These are phyloP conservation scores for Muricea muricata DNA, from an alignment of 92 coral and sea anemone species.

Conservation along the genomic window DNA sequence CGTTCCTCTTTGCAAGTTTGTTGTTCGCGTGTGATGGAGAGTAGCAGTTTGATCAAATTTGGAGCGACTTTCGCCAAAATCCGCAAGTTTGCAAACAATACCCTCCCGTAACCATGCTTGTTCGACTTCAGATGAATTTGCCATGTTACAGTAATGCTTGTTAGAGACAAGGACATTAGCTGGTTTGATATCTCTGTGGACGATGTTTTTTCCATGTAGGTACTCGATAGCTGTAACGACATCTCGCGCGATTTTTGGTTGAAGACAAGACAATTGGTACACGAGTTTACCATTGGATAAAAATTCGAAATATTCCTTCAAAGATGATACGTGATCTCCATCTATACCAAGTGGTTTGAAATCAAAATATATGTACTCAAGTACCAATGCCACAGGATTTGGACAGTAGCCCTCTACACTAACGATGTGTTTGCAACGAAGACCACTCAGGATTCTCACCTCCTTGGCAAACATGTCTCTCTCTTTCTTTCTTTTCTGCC, in stretches of 20 bases:
- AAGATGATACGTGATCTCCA: slow-evolving; percentile 16
- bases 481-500: not conserved
- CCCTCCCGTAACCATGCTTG: not conserved
- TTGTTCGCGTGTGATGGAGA: slow-evolving; percentile 27
- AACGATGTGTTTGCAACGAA: slow-evolving; percentile 28
- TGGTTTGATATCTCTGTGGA: slow-evolving; percentile 58
- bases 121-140: not conserved
- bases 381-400: slow-evolving; percentile 43
- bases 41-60: slow-evolving; percentile 21
- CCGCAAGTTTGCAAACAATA: slow-evolving; percentile 47
- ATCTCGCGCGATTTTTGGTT: slow-evolving; percentile 23
- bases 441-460: slow-evolving; percentile 37
- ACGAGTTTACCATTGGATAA: slow-evolving; percentile 16
- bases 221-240: slow-evolving; percentile 31
- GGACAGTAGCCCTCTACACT: slow-evolving; percentile 40
- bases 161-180: slow-evolving; percentile 51
- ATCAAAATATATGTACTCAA: slow-evolving; percentile 57
- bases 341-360: slow-evolving; percentile 50
- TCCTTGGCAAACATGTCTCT: slow-evolving; percentile 34
- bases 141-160: slow-evolving; percentile 34
- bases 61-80: slow-evolving; percentile 56
- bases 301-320: slow-evolving; percentile 28
- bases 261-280: slow-evolving; percentile 23
- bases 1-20: slow-evolving; percentile 41
- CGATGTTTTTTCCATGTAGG: slow-evolving; percentile 36